A percentile compares a stretch with the other conserved stretches of the same genome.
Evolutionary conservation across 2,888 invertebrate species (phyloP).

Genomic region (Venusia cambrica): DNA sequence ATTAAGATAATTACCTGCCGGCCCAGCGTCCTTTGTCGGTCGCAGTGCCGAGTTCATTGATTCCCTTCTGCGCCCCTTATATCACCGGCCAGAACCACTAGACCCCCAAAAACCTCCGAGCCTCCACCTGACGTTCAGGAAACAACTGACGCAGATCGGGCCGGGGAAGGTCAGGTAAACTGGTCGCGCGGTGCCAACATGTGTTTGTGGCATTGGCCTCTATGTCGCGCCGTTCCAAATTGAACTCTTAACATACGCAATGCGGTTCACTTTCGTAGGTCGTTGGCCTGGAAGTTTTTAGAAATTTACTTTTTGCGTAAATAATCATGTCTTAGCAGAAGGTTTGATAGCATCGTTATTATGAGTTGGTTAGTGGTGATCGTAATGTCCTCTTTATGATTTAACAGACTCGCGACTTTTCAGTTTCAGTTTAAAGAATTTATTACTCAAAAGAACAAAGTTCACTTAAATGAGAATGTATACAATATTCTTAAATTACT

Average conservation of each 20-base stretch:
- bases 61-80: constrained; percentile 71
- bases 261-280: constrained; percentile 30
- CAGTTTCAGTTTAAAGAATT: too few relatives aligned
- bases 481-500: too few relatives aligned
- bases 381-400: constrained; percentile 8
- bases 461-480: too few relatives aligned
- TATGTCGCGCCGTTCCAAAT: constrained; percentile 43
- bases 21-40: constrained; percentile 76
- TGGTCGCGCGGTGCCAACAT: constrained; percentile 61
- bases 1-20: constrained; percentile 77
- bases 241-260: constrained; percentile 36
- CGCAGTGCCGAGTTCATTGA: constrained; percentile 75
- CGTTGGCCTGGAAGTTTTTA: constrained; percentile 39
- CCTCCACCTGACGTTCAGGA: constrained; percentile 24
- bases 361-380: constrained; percentile 21
- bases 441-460: too few relatives aligned
- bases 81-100: constrained; percentile 43
- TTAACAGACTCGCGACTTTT: too few relatives aligned
- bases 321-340: constrained; percentile 31
- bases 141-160: constrained; percentile 29
- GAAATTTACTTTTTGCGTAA: constrained; percentile 46
- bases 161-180: constrained; percentile 42
- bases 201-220: constrained; percentile 73
- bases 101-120: constrained; percentile 39
- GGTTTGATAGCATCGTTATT: constrained; percentile 29